Conservation (phyloP, 2,888 invertebrate genomes). For the Spisula solida region DNA sequence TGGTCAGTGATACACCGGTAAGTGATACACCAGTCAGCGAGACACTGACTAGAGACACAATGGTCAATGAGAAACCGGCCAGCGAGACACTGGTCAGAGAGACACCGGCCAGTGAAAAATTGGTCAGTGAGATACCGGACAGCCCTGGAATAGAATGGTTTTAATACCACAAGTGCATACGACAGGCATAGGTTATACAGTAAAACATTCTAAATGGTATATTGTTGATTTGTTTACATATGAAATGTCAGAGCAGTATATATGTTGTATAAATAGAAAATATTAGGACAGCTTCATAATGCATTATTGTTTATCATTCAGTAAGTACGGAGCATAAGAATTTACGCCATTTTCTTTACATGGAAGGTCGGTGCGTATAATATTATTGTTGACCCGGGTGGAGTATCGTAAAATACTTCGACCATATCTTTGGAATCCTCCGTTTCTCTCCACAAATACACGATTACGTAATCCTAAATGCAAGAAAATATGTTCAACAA, state of each 20-base stretch:
- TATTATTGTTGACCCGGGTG: constrained; percentile 37
- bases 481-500: constrained; percentile 19
- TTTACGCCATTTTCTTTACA: constrained; percentile 20
- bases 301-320: neutral
- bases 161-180: neutral
- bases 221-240: neutral
- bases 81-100: too few species aligned
- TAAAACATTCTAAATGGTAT: neutral
- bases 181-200: neutral
- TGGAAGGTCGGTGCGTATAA: constrained; percentile 36
- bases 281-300: constrained; percentile 22
- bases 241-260: neutral
- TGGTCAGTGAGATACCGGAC: neutral
- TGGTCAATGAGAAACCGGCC: too few species aligned
- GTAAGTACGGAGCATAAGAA: neutral
- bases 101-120: too few species aligned
- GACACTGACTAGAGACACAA: too few species aligned
- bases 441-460: constrained; percentile 37
- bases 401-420: constrained; percentile 50
- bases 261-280: neutral
- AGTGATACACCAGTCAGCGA: too few species aligned
- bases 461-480: constrained; percentile 25
- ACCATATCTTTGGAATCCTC: constrained; percentile 39
- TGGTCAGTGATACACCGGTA: too few species aligned
- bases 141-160: neutral